Conservation (phyloP, 2,888 invertebrate species). For the Schizaphis graminum region DNA sequence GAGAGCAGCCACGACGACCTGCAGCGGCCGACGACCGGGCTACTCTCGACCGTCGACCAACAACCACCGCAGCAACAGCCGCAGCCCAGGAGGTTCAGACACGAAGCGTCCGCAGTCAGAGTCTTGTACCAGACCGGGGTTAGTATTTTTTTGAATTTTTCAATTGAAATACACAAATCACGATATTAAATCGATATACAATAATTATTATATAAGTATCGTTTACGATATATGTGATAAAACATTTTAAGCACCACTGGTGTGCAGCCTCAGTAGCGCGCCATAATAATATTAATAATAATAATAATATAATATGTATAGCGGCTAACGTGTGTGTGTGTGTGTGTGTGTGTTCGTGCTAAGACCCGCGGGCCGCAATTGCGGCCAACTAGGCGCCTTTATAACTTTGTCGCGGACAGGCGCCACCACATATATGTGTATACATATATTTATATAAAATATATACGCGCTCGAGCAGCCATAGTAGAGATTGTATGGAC, state of each 20-base stretch:
- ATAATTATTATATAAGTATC: background rate
- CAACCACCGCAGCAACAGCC: background rate
- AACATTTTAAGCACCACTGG: slow-evolving; percentile 52
- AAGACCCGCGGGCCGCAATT: slow-evolving; percentile 37
- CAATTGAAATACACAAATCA: too few relatives aligned
- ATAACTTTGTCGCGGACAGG: slow-evolving; percentile 56
- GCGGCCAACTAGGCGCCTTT: slow-evolving; percentile 55
- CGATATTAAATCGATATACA: too few relatives aligned
- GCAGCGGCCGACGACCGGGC: background rate
- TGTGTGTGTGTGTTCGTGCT: background rate
- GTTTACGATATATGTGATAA: background rate
- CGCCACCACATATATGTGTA: slow-evolving; percentile 33
- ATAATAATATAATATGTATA: background rate
- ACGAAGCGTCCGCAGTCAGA: slow-evolving; percentile 46
- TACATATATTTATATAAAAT: background rate
- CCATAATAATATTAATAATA: background rate
- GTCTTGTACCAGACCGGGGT: slow-evolving; percentile 59
- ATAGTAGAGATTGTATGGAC: slow-evolving; percentile 40
- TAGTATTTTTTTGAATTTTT: background rate
- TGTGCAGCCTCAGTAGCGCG: background rate
- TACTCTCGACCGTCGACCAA: background rate
- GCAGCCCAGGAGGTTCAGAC: slow-evolving; percentile 55
- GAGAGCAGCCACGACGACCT: background rate
- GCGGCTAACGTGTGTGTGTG: background rate
- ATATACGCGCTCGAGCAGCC: background rate